These are phyloP conservation scores for Spermophilus dauricus DNA, from an alignment of 2,113 vertebrate species.

Conservation along the genomic window DNA sequence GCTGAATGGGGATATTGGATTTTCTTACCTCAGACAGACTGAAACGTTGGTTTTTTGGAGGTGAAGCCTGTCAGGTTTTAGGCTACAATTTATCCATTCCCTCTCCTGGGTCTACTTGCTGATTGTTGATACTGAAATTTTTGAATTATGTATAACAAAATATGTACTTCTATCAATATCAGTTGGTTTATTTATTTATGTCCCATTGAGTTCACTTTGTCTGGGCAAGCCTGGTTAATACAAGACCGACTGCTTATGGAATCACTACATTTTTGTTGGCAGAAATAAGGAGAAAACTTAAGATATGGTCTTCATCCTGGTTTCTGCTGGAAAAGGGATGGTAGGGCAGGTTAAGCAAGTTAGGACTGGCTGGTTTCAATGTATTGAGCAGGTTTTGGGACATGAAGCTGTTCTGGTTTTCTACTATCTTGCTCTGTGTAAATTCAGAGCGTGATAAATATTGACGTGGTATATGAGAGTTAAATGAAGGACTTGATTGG, in stretches of 20 bases:
- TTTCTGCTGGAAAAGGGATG: not conserved
- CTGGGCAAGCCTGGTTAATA: not conserved
- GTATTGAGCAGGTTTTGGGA: no score
- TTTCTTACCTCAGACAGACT: not conserved
- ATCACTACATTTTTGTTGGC: not conserved
- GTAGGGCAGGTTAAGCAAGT: not conserved
- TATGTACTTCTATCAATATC: not conserved
- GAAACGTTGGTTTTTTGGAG: not conserved
- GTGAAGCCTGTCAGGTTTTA: not conserved
- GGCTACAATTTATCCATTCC: not conserved
- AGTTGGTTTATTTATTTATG: no score
- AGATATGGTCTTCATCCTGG: no score
- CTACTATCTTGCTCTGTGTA: not conserved
- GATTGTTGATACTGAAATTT: not conserved
- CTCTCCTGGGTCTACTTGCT: not conserved
- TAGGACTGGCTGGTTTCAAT: not conserved
- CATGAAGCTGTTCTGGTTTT: not conserved
- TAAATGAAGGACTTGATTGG: not conserved
- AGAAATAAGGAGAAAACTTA: not conserved
- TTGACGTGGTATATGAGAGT: not conserved
- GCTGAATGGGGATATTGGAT: not conserved
- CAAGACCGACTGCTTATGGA: rapidly evolving
- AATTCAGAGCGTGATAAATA: not conserved
- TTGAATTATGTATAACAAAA: not conserved
- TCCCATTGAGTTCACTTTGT: not conserved